Conservation (phyloP, 2,888 invertebrate genomes). For the Notocelia uddmanniana region DNA sequence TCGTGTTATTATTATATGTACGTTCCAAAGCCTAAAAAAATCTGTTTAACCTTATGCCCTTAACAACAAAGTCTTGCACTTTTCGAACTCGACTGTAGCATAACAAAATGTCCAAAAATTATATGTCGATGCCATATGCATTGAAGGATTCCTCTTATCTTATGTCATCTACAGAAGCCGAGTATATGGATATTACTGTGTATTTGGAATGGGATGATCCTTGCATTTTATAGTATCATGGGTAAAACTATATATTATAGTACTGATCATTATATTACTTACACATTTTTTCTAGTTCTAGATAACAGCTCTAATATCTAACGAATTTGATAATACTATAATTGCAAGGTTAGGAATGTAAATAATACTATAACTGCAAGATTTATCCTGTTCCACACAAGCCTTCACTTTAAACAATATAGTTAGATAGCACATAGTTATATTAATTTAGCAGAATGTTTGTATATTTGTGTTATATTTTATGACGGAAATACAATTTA, state of each 20-base stretch:
- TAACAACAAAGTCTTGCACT: no score
- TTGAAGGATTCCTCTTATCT: no score
- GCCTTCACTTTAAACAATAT: conserved; percentile 18
- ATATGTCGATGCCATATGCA: not conserved
- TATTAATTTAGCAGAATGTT: conserved; percentile 39
- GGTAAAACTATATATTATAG: not conserved
- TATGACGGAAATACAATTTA: conserved; percentile 54
- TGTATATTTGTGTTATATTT: conserved; percentile 51
- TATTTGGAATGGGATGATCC: not conserved
- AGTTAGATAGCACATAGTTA: conserved; percentile 38
- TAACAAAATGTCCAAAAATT: no score
- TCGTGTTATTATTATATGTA: no score
- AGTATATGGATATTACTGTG: not conserved
- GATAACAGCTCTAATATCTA: no score
- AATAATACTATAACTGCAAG: not conserved
- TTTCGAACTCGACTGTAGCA: no score
- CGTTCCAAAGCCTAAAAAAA: no score
- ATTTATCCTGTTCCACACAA: not conserved
- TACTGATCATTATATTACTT: no score
- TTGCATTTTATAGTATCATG: not conserved
- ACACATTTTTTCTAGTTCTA: no score
- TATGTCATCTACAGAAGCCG: not conserved
- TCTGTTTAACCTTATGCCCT: no score
- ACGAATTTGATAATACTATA: no score
- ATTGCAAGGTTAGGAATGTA: no score